A percentile compares a stretch with the other conserved stretches of the same genome.
These are phyloP conservation scores for Poeciliopsis prolifica DNA, from an alignment of 2,113 vertebrate species.

Conservation along the genomic window DNA sequence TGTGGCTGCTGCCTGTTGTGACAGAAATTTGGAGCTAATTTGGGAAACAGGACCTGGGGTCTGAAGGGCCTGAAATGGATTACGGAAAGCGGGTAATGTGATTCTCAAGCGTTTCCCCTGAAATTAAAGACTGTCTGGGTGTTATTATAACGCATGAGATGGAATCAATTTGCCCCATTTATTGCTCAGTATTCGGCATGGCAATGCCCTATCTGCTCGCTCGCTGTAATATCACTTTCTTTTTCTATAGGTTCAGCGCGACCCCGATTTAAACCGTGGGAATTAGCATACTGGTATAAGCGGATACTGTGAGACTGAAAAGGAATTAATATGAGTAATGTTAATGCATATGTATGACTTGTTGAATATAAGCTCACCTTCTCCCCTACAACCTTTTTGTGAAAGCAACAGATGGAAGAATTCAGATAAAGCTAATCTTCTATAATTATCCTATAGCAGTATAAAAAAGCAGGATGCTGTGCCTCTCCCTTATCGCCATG, in stretches of 20 bases:
- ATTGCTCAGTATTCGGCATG: slow-evolving; percentile 26
- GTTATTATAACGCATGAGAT: slow-evolving; percentile 57
- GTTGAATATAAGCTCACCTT: slow-evolving; percentile 12
- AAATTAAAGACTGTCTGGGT: slow-evolving; percentile 56
- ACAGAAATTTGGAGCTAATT: slow-evolving; percentile 59
- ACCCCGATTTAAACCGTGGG: neutral
- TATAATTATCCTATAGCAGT: slow-evolving; percentile 29
- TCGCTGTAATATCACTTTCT: neutral
- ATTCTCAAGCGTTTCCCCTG: slow-evolving; percentile 57
- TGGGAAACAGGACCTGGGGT: slow-evolving; percentile 56
- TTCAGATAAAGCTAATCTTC: slow-evolving; percentile 3
- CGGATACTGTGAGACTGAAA: neutral
- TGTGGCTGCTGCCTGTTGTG: slow-evolving; percentile 39
- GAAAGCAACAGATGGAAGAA: slow-evolving; percentile 34
- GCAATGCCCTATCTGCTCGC: slow-evolving; percentile 16
- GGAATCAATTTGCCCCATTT: slow-evolving; percentile 53
- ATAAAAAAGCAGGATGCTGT: slow-evolving; percentile 8
- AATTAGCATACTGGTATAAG: neutral
- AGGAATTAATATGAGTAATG: neutral
- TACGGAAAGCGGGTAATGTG: slow-evolving; percentile 47
- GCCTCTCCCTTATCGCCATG: neutral
- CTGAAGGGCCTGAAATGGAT: slow-evolving; percentile 65
- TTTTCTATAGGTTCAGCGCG: neutral
- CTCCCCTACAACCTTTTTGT: slow-evolving; percentile 3
- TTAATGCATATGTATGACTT: neutral